Base-by-base conservation (phyloP, 1,140 invertebrate genomes). In the Drosophila grimshawi region DNA sequence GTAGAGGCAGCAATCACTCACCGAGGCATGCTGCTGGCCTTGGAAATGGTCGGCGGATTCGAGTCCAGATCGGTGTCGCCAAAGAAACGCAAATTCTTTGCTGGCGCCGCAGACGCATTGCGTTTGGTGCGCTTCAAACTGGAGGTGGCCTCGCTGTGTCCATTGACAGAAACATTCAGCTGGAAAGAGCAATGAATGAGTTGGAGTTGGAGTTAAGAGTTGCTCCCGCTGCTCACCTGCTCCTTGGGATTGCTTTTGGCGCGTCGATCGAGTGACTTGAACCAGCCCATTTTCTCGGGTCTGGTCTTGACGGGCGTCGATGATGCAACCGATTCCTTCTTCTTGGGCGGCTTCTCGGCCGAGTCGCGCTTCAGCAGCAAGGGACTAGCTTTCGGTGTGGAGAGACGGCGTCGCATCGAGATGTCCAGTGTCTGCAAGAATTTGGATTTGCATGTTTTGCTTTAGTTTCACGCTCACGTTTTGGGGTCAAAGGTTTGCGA, bases 21-120 rank as follows among this genome's bases (percentile, higher is more conserved):
- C 94, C 88, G 94, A 93, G 4, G 94, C 93, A 79, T 94, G 93
- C 86, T 95, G 94, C 55, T 94, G 93, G 30, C 95, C 91, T 86
- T 95, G 93, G 65, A 92, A 11, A 92, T 77, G 4, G 91, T 92
- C 37, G 91, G 91, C 11, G 93, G 93, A 91, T 94, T 94, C 3
- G 95, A 96, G 80, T 96, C 96, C 55, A 94, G 93, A 86, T 97
- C 96, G 2, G 96, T 96, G 90, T 97, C 96, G 2, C 96, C 96
- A 91, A 96, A 97, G 93, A 96, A 97, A 35, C 96, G 94, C 4
- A 97, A 93, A 92, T 95, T 96, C 81, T 96, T 96, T 77, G 89
- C 94, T 75, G 82, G 93, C 77, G 57, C 94, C 86, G 65, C 93
- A 92, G 39, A 85, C 85, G 72, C 86, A 93, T 71, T 80, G 85